A percentile compares a stretch with the other conserved stretches of the same genome.
Conservation (phyloP, 2,113 vertebrate species). For the Struthidea cinerea region DNA sequence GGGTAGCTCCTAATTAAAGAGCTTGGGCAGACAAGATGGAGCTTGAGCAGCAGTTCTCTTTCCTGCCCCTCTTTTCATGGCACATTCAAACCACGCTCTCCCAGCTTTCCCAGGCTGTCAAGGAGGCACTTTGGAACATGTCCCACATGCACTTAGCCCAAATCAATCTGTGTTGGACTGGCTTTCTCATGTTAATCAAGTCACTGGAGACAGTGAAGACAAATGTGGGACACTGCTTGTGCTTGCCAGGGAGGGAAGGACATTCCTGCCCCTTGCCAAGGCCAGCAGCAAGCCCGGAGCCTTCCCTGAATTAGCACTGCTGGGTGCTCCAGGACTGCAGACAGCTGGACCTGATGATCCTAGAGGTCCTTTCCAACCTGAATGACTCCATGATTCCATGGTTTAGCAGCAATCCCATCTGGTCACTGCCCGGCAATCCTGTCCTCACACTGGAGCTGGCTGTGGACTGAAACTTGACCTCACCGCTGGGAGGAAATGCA, state of each 20-base stretch:
- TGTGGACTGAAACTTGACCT: accelerated
- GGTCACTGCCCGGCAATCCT: background rate
- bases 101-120: background rate
- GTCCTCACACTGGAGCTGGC: background rate
- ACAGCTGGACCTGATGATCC: accelerated
- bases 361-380: accelerated
- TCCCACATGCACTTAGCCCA: background rate
- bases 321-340: background rate
- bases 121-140: background rate
- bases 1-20: background rate
- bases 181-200: background rate
- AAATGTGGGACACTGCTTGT: background rate
- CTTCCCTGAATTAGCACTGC: background rate
- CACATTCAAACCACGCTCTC: background rate
- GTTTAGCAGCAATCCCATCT: accelerated
- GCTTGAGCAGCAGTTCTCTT: background rate
- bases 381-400: accelerated
- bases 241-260: background rate
- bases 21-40: background rate
- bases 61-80: background rate
- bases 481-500: accelerated
- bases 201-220: background rate
- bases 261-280: background rate
- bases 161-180: background rate
- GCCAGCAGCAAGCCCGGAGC: background rate